Conservation (phyloP, 2,113 vertebrate species). For the Ondatra zibethicus region DNA sequence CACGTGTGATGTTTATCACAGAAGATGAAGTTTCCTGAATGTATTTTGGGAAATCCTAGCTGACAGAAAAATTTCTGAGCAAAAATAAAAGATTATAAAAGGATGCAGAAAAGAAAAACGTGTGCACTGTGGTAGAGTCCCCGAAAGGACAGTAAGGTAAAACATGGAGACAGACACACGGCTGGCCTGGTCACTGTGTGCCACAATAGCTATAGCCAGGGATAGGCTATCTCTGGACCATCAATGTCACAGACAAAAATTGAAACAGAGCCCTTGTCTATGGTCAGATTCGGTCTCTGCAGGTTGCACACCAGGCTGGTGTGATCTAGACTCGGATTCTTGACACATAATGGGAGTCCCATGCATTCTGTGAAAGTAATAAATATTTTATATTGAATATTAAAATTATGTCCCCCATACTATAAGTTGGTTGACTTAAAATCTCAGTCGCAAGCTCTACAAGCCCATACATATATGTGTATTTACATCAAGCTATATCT, state of each 20-base stretch:
- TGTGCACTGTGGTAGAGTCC: background rate
- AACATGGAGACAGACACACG: too few relatives aligned
- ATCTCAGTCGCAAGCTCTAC: background rate
- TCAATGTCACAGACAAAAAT: background rate
- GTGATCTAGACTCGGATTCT: background rate
- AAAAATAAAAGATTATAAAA: conserved; percentile 14
- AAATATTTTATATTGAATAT: background rate
- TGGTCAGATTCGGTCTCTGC: background rate
- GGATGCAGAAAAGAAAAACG: background rate
- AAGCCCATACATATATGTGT: background rate
- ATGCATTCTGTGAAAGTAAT: background rate
- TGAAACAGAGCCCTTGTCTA: background rate
- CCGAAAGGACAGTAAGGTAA: background rate
- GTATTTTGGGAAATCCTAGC: conserved; percentile 41
- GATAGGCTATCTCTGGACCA: background rate
- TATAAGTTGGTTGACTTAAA: background rate
- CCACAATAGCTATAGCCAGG: background rate
- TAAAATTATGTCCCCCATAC: background rate
- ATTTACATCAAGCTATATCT: too few relatives aligned
- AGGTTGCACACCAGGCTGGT: accelerated
- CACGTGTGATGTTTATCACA: background rate
- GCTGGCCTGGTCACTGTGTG: background rate
- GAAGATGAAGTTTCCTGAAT: background rate
- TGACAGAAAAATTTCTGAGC: background rate
- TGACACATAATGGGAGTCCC: background rate